A percentile compares a stretch with the other conserved stretches of the same genome.
Conservation (phyloP, 2,888 invertebrate species). For the Latrodectus hesperus region DNA sequence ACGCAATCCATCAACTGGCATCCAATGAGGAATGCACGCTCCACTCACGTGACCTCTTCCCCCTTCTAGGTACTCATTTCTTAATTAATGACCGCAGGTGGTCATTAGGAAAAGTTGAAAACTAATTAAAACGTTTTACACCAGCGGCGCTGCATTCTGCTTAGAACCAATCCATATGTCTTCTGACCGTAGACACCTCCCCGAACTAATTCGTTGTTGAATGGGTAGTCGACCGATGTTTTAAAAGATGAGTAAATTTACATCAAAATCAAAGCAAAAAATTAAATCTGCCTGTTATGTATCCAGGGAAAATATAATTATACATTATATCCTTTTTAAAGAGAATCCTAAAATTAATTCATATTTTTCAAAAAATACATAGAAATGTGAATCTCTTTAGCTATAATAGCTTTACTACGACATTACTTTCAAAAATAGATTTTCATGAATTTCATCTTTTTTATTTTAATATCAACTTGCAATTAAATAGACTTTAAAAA, state of each 20-base stretch:
- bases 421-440: no score
- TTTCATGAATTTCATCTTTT: no score
- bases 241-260: neutral
- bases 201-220: neutral
- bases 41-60: conserved; percentile 57
- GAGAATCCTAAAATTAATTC: no score
- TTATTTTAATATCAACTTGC: no score
- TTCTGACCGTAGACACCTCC: neutral
- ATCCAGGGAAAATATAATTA: no score
- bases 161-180: no score
- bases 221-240: no score
- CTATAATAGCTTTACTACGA: no score
- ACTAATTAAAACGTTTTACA: conserved; percentile 64
- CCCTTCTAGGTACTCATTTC: conserved; percentile 49
- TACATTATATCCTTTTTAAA: no score
- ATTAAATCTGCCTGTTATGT: neutral
- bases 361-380: no score
- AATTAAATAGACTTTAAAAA: no score
- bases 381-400: no score
- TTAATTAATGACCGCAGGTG: conserved; percentile 67
- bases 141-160: conserved; percentile 18
- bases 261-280: neutral
- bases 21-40: conserved; percentile 40
- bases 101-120: conserved; percentile 60
- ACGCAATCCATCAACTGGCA: conserved; percentile 48